Evolutionary conservation across 2,113 vertebrate species (phyloP), one percentile per base, ranked within the genome.

Genomic region (Trinectes maculatus): DNA sequence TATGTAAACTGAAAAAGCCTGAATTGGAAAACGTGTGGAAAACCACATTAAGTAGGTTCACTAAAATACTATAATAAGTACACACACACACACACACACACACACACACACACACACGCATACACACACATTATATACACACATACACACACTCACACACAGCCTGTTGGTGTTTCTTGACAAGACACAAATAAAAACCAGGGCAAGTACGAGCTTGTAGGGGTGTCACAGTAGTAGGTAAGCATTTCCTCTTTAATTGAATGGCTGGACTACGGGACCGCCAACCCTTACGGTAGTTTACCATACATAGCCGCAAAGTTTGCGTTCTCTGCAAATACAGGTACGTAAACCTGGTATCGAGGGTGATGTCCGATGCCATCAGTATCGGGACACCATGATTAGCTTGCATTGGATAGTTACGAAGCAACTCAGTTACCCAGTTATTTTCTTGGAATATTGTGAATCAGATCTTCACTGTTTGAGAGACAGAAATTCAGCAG

Each of bases 371-470:
- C n/a, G n/a, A n/a, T n/a, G n/a, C n/a, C n/a, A n/a, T n/a, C n/a
- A n/a, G n/a, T n/a, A n/a, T n/a, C n/a, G n/a, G n/a, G n/a, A n/a
- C n/a, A n/a, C n/a, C n/a, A n/a, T n/a, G n/a, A n/a, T n/a, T n/a
- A n/a, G n/a, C n/a, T n/a, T n/a, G n/a, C n/a, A 61, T 48, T 6
- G 28, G 71, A 54, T 25, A 60, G 26, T 51, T 52, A 74, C 63
- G 53, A 64, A 64, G 64, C 54, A 70, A 63, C 46, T 43, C 12
- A 12, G 64, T 73, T 64, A 65, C 52, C 28, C 40, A 40, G 6
- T 18, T 29, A 59, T 59, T 54, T 80, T 19, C 11, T 24, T 6
- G 0, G n/a, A 36, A 21, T 25, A 34, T 19, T 46, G 13, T 55
- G 37, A 36, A 52, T 66, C 21, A 61, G 40, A 61, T 40, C 48